These are phyloP conservation scores for Egretta garzetta DNA, from an alignment of 2,113 vertebrate species.

Conservation along the genomic window DNA sequence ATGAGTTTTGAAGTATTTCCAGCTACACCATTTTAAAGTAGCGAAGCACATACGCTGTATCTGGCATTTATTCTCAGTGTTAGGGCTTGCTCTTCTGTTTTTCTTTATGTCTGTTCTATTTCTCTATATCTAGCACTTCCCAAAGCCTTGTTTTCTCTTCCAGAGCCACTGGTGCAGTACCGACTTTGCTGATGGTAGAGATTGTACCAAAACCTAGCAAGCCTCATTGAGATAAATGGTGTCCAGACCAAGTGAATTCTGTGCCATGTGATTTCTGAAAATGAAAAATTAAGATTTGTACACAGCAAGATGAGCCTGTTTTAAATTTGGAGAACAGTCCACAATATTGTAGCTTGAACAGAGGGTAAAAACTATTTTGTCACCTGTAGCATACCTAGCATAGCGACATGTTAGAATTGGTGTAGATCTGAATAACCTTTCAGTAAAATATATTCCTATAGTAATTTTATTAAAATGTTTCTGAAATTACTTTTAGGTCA, in stretches of 20 bases:
- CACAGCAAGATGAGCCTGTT: not conserved
- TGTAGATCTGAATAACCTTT: not conserved
- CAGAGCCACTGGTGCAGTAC: not conserved
- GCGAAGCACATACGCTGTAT: not conserved
- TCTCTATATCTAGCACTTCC: not conserved
- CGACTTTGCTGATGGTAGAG: not conserved
- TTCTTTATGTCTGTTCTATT: not conserved
- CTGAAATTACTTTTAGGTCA: not conserved
- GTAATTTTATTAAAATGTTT: not conserved
- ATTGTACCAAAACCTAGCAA: not conserved
- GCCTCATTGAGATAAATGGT: not conserved
- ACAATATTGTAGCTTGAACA: not conserved
- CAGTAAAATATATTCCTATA: not conserved
- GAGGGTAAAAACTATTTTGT: not conserved
- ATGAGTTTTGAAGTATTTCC: conserved; percentile 26
- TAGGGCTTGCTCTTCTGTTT: not conserved
- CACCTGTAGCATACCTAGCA: not conserved
- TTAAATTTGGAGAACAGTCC: not conserved
- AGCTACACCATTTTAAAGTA: conserved; percentile 36
- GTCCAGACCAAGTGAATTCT: not conserved
- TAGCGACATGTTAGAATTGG: not conserved
- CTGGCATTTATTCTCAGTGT: not conserved
- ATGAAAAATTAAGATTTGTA: not conserved
- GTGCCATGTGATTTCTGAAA: not conserved
- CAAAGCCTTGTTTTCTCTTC: not conserved